phyloP scores from a whole-genome alignment of 2,113 vertebrate genomes.

The Leucopternis melanops region DNA sequence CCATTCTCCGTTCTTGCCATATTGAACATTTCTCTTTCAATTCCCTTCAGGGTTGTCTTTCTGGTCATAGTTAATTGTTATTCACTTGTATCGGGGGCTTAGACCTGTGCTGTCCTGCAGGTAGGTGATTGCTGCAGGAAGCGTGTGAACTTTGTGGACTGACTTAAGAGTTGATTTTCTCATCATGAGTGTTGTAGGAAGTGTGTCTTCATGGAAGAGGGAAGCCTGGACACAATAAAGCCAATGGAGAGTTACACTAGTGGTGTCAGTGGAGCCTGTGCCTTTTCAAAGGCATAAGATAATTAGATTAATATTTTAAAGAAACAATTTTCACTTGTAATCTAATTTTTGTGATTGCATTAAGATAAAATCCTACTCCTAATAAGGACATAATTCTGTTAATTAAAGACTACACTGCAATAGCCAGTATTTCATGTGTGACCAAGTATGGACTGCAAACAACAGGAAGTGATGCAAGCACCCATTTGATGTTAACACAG shows the following conservation, averaged over 20 bases:
- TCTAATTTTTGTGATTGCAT: neutral
- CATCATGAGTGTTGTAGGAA: fast-evolving
- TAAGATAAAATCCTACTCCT: neutral
- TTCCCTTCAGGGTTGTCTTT: neutral
- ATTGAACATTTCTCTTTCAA: neutral
- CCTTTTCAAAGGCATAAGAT: neutral
- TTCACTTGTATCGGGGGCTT: neutral
- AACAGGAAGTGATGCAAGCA: neutral
- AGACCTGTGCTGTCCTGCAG: neutral
- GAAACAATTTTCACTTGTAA: neutral
- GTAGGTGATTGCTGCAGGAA: neutral
- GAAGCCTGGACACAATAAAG: neutral
- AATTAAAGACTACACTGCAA: neutral
- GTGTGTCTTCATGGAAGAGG: neutral
- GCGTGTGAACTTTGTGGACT: neutral
- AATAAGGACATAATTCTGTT: neutral
- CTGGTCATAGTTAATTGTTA: neutral
- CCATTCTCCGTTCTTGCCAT: fast-evolving
- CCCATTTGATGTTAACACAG: neutral
- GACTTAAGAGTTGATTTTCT: neutral
- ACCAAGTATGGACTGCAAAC: neutral
- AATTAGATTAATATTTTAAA: neutral
- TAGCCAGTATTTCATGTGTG: neutral
- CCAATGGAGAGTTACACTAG: neutral
- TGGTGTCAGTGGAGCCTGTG: neutral